These are phyloP conservation scores for Acromyrmex heyeri DNA, from an alignment of 1,140 invertebrate species.

Conservation along the genomic window DNA sequence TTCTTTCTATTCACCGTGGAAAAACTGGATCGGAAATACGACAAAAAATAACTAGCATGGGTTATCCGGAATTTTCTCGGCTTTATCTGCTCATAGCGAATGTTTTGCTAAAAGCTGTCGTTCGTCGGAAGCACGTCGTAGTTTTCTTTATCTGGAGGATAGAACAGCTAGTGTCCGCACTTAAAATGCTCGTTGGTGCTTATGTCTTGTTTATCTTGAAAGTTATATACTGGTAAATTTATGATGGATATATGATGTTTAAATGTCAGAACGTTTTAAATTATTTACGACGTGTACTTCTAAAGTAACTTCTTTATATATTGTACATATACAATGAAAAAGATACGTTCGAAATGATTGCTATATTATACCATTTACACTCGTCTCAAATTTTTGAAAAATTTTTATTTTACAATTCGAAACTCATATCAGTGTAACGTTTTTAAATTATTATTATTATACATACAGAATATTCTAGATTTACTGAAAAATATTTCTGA, in stretches of 20 bases:
- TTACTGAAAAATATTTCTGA: conserved; percentile 8
- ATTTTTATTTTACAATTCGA: background rate
- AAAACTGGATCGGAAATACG: conserved; percentile 7
- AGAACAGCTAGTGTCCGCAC: background rate
- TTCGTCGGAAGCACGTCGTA: conserved; percentile 44
- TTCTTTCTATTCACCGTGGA: background rate
- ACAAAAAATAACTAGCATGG: conserved; percentile 20
- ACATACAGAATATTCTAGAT: background rate
- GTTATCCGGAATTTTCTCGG: conserved; percentile 28
- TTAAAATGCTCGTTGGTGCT: background rate
- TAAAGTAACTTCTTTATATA: background rate
- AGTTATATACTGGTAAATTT: conserved; percentile 39
- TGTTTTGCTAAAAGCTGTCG: conserved; percentile 12
- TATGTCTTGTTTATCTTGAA: conserved; percentile 57
- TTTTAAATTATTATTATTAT: conserved; percentile 6
- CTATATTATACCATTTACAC: background rate
- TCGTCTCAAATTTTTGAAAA: background rate
- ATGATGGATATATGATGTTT: conserved; percentile 8
- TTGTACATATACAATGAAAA: background rate
- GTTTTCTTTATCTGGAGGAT: conserved; percentile 50
- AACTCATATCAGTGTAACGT: background rate
- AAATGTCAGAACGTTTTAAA: conserved; percentile 25
- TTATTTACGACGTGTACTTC: background rate
- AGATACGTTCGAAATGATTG: background rate
- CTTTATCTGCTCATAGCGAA: conserved; percentile 49